phyloP scores from a whole-genome alignment of 2,888 invertebrate species.

The Parnassius glacialis region DNA sequence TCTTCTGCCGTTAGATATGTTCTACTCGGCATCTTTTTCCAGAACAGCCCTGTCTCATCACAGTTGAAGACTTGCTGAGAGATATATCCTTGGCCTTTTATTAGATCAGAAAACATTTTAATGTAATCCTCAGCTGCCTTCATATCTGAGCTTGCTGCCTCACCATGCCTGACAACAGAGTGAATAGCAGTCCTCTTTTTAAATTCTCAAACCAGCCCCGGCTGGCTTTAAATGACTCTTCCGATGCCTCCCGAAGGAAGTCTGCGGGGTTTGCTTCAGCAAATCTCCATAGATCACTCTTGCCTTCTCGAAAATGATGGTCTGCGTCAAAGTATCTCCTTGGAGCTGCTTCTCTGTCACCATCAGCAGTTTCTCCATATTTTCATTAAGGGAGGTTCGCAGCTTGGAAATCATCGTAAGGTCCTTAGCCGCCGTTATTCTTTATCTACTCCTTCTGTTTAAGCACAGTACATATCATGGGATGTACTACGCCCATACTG shows the following conservation, averaged over 20 bases:
- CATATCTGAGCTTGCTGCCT: constrained; percentile 23
- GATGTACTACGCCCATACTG: not conserved
- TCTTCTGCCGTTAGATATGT: constrained; percentile 26
- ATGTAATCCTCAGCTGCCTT: constrained; percentile 14
- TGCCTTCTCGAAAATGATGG: constrained; percentile 18
- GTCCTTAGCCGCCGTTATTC: constrained; percentile 2
- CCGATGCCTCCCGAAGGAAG: constrained; percentile 15
- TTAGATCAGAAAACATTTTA: constrained; percentile 26
- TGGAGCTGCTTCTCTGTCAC: constrained; percentile 4
- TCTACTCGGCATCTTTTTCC: constrained; percentile 27
- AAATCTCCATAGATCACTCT: constrained; percentile 10
- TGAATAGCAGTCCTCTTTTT: constrained; percentile 33
- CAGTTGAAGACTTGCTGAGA: too few species aligned
- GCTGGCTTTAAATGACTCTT: constrained; percentile 16
- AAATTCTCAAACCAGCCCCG: constrained; percentile 39
- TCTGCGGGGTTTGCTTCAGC: constrained; percentile 16
- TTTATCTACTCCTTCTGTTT: constrained; percentile 4
- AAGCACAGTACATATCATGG: constrained; percentile 7
- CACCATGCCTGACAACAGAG: constrained; percentile 31
- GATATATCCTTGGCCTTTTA: too few species aligned
- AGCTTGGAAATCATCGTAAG: constrained; percentile 6
- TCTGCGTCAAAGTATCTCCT: constrained; percentile 1
- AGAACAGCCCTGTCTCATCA: constrained; percentile 28
- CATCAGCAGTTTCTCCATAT: constrained; percentile 7
- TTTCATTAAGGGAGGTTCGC: constrained; percentile 4